Evolutionary conservation across 2,888 invertebrate species (phyloP).

Genomic region (Euproctis similis): DNA sequence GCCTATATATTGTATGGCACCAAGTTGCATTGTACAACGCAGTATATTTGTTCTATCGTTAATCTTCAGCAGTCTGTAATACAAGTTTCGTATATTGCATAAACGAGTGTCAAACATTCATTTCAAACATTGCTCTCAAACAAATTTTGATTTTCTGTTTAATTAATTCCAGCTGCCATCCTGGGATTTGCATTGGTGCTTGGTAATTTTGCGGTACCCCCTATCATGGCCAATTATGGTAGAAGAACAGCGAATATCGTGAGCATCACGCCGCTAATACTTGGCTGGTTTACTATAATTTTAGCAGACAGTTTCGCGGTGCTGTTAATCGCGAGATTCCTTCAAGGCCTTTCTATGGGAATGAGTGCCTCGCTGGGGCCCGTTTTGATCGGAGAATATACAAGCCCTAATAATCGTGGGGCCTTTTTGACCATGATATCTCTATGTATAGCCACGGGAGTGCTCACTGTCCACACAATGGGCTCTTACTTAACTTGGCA

Average conservation of each 20-base stretch:
- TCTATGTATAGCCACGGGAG: conserved; percentile 72
- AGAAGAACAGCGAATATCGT: conserved; percentile 61
- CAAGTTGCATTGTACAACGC: too few relatives aligned
- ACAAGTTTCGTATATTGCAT: too few relatives aligned
- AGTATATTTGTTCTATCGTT: too few relatives aligned
- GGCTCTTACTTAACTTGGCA: conserved; percentile 76
- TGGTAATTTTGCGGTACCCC: conserved; percentile 37
- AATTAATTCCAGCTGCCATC: conserved; percentile 46
- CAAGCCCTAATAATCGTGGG: conserved; percentile 74
- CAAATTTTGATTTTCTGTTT: too few relatives aligned
- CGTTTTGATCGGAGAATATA: conserved; percentile 69
- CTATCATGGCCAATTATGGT: conserved; percentile 68
- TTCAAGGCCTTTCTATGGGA: conserved; percentile 63
- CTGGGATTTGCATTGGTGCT: conserved; percentile 35
- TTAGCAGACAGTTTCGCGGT: conserved; percentile 38
- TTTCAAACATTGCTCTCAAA: too few relatives aligned
- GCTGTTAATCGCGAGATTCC: conserved; percentile 35
- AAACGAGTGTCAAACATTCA: too few relatives aligned
- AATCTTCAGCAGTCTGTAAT: too few relatives aligned
- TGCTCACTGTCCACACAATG: conserved; percentile 73
- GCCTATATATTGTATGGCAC: too few relatives aligned
- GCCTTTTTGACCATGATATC: conserved; percentile 72
- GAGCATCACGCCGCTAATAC: conserved; percentile 51
- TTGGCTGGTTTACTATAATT: conserved; percentile 69
- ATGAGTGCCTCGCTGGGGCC: conserved; percentile 55